Conservation (phyloP, 2,888 invertebrate genomes). For the Ametastegia equiseti region DNA sequence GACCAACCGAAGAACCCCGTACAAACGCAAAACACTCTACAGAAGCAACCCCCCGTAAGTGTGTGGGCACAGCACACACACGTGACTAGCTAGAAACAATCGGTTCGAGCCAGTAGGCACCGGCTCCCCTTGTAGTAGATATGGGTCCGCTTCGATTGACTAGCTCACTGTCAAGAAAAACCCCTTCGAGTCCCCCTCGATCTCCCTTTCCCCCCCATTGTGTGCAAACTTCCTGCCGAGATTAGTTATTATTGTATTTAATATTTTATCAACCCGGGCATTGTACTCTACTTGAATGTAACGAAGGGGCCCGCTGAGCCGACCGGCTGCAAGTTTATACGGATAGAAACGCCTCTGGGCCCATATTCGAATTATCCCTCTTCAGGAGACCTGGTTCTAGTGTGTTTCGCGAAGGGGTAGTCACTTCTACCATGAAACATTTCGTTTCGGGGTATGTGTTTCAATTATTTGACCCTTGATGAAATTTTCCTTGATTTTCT, state of each 20-base stretch:
- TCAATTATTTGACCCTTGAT: no score
- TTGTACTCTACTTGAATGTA: slow-evolving; percentile 40
- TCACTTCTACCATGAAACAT: no score
- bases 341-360: slow-evolving; percentile 24
- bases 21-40: slow-evolving; percentile 33
- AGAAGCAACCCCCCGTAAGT: not conserved
- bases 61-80: not conserved
- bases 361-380: slow-evolving; percentile 24
- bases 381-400: not conserved
- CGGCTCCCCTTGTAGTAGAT: not conserved
- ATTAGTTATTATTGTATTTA: slow-evolving; percentile 56
- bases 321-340: slow-evolving; percentile 7
- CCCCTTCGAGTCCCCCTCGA: no score
- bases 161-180: slow-evolving; percentile 49
- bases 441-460: no score
- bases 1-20: slow-evolving; percentile 35
- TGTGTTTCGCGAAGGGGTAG: not conserved
- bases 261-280: slow-evolving; percentile 53
- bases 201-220: slow-evolving; percentile 44
- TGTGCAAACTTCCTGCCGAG: slow-evolving; percentile 54
- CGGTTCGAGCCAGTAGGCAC: slow-evolving; percentile 32
- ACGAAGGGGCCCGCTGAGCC: slow-evolving; percentile 24
- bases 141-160: slow-evolving; percentile 58
- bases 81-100: slow-evolving; percentile 25
- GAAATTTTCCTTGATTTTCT: no score